Percentiles rank a stretch among this genome's conserved stretches.
phyloP scores from a whole-genome alignment of 1,140 invertebrate species.

The Nymphalis io region DNA sequence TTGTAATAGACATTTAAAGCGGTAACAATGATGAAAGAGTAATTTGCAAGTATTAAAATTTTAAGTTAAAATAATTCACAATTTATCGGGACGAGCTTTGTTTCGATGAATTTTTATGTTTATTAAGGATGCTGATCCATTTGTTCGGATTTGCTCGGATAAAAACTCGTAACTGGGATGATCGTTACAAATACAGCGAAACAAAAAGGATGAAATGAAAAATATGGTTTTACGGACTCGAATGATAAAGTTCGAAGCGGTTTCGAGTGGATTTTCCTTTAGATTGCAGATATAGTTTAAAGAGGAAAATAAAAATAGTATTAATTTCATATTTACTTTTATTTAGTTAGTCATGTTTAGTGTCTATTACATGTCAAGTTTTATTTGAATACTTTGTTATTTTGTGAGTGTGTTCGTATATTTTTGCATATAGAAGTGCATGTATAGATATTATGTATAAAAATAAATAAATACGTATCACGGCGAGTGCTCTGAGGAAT shows the following conservation, averaged over 20 bases:
- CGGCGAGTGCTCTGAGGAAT: too few species aligned
- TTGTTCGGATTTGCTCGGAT: conserved; percentile 49
- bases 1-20: conserved; percentile 9
- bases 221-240: conserved; percentile 33
- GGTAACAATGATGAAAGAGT: conserved; percentile 17
- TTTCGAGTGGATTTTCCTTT: conserved; percentile 28
- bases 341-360: too few species aligned
- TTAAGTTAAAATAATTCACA: conserved; percentile 40
- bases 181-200: conserved; percentile 51
- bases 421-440: too few species aligned
- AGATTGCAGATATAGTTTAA: background rate
- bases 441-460: too few species aligned
- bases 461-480: too few species aligned
- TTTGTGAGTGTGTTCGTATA: too few species aligned
- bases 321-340: background rate
- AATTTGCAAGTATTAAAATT: conserved; percentile 25
- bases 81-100: conserved; percentile 39
- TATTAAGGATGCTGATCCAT: conserved; percentile 52
- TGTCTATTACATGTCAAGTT: too few species aligned
- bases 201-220: conserved; percentile 48
- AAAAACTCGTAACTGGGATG: conserved; percentile 48
- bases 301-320: background rate
- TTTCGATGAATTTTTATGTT: conserved; percentile 56
- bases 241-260: conserved; percentile 30
- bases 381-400: too few species aligned